Evolutionary conservation across 2,888 invertebrate species (phyloP).

Genomic region (Drosophila siamana): DNA sequence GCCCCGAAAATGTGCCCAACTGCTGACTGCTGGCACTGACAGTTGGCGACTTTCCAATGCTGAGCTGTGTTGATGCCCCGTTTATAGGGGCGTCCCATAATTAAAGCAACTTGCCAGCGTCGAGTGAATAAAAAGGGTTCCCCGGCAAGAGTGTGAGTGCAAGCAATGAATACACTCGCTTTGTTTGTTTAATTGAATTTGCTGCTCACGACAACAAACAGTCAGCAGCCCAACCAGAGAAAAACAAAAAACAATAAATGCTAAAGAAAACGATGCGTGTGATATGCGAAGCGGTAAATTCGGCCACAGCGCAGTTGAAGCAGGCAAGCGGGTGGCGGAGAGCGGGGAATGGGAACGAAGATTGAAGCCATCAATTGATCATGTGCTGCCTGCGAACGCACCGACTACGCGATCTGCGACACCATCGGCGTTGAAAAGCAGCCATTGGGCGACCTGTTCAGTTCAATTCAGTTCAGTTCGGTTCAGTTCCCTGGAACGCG

Average conservation of each 20-base stretch:
- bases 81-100: constrained; percentile 65
- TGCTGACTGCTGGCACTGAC: constrained; percentile 37
- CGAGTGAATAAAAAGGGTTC: constrained; percentile 47
- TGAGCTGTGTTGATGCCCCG: too few relatives aligned
- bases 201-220: constrained; percentile 59
- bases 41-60: constrained; percentile 31
- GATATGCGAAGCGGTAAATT: constrained; percentile 70
- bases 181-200: constrained; percentile 74
- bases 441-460: constrained; percentile 37
- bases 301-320: constrained; percentile 6
- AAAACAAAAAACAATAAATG: constrained; percentile 28
- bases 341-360: not conserved
- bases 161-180: constrained; percentile 27
- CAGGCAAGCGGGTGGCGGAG: not conserved
- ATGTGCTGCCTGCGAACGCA: constrained; percentile 36
- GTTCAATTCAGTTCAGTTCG: constrained; percentile 42
- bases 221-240: constrained; percentile 1
- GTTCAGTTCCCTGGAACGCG: constrained; percentile 65
- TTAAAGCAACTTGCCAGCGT: constrained; percentile 47
- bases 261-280: constrained; percentile 39
- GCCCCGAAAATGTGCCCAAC: constrained; percentile 21
- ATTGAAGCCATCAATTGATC: constrained; percentile 59
- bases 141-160: constrained; percentile 8
- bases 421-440: constrained; percentile 79
- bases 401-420: constrained; percentile 61